These are phyloP conservation scores for Saturnia pavonia DNA, from an alignment of 2,888 invertebrate species.

Conservation along the genomic window DNA sequence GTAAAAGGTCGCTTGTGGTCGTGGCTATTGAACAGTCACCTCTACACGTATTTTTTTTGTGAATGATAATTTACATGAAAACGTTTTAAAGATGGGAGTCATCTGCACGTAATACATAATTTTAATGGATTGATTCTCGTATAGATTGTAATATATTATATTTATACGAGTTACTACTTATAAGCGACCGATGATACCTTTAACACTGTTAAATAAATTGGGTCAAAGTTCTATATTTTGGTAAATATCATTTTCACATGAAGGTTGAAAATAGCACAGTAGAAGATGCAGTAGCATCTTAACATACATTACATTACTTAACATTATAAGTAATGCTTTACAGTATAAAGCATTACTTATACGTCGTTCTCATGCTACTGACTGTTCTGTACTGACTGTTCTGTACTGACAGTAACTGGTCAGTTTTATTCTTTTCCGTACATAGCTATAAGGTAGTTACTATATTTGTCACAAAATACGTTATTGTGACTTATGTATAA, in stretches of 20 bases:
- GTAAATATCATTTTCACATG: background rate
- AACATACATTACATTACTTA: too few species aligned
- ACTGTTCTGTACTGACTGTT: too few species aligned
- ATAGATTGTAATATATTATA: background rate
- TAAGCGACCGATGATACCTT: background rate
- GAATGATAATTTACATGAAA: conserved; percentile 7
- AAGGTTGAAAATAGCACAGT: background rate
- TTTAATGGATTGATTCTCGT: background rate
- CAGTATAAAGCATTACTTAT: too few species aligned
- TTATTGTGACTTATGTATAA: too few species aligned
- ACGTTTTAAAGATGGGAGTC: background rate
- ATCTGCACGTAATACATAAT: background rate
- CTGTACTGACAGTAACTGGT: too few species aligned
- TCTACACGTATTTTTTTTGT: background rate
- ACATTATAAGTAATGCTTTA: too few species aligned
- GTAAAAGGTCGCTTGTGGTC: background rate
- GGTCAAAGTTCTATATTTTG: background rate
- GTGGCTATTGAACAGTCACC: background rate
- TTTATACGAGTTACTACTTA: background rate
- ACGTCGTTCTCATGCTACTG: too few species aligned
- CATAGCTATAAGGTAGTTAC: too few species aligned
- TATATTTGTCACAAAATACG: too few species aligned
- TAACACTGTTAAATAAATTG: background rate
- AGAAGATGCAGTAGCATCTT: too few species aligned
- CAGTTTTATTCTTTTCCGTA: too few species aligned